Evolutionary conservation across 1,140 invertebrate species (phyloP), one percentile per base, ranked within the genome.

Genomic region (Zaprionus ornatus): DNA sequence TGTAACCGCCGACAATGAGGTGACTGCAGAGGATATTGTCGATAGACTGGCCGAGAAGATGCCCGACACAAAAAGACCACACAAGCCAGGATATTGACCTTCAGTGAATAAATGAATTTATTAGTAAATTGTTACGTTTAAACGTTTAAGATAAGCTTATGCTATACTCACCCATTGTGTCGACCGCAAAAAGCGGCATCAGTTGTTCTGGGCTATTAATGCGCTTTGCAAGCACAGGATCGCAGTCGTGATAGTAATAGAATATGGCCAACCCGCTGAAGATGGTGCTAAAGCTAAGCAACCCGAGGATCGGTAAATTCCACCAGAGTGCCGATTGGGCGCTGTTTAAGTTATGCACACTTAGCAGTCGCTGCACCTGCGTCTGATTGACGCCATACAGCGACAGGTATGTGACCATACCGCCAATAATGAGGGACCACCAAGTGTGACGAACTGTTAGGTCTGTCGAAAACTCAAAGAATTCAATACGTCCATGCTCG

Each of bases 351-450:
- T 95, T 95, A 85, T 94, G 96, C 1, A 97, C 95, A 32, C 97
- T 97, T 12, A 98, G 92, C 12, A 98, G 94, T 35, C 98, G 93
- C 93, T 99, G 98, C 1, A 99, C 96, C 94, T 98, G 96, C 0
- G 93, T 93, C 93, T 98, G 97, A 92, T 97, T 98, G 0, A 97
- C 96, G 1, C 95, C 97, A 90, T 97, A 97, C 0, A 98, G 90
- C 0, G 96, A 95, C 1, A 96, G 90, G 93, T 95, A 97, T 0
- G 96, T 96, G 78, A 96, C 95, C 52, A 94, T 94, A 1, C 97
- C 96, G 1, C 97, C 97, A 60, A 97, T 93, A 0, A 95, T 82
- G 7, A 97, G 91, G 10, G 94, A 93, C 95, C 96, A 98, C 90
- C 96, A 95, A 0, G 96, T 96, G 80, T 98, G 97, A 1, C 97